phyloP scores from a whole-genome alignment of 2,113 vertebrate species.

The Nerophis ophidion region DNA sequence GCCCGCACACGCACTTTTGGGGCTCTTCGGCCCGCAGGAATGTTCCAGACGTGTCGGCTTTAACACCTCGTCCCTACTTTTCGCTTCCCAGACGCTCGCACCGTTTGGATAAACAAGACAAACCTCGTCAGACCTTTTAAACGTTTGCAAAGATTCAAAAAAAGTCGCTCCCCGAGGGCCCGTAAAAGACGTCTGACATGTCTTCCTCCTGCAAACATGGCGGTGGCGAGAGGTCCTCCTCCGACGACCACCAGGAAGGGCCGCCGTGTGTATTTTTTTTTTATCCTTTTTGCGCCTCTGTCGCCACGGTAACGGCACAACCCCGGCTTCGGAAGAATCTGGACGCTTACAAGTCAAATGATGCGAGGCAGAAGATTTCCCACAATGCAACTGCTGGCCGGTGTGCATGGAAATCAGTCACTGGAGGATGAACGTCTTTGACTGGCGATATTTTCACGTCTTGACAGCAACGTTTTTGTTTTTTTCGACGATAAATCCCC shows the following conservation, averaged over 20 bases:
- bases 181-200: conserved; percentile 6
- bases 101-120: not conserved
- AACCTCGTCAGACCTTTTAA: too few relatives aligned
- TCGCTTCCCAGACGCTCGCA: conserved; percentile 5
- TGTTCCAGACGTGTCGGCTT: conserved; percentile 27
- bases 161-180: not conserved
- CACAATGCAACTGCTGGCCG: too few relatives aligned
- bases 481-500: too few relatives aligned
- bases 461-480: too few relatives aligned
- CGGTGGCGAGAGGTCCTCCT: conserved; percentile 44
- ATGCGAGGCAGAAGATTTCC: not conserved
- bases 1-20: conserved; percentile 11
- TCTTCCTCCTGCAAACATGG: conserved; percentile 43
- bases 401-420: too few relatives aligned
- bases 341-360: not conserved
- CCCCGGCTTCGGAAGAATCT: not conserved
- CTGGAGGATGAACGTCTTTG: too few relatives aligned
- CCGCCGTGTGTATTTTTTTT: conserved; percentile 4
- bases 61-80: conserved; percentile 33
- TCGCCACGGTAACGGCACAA: conserved; percentile 34
- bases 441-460: too few relatives aligned
- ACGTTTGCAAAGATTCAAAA: too few relatives aligned
- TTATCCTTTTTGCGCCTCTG: conserved; percentile 27
- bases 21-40: conserved; percentile 26
- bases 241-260: conserved; percentile 30